Base-by-base conservation (phyloP, 2,888 invertebrate species). In the Oscheius sp. region DNA sequence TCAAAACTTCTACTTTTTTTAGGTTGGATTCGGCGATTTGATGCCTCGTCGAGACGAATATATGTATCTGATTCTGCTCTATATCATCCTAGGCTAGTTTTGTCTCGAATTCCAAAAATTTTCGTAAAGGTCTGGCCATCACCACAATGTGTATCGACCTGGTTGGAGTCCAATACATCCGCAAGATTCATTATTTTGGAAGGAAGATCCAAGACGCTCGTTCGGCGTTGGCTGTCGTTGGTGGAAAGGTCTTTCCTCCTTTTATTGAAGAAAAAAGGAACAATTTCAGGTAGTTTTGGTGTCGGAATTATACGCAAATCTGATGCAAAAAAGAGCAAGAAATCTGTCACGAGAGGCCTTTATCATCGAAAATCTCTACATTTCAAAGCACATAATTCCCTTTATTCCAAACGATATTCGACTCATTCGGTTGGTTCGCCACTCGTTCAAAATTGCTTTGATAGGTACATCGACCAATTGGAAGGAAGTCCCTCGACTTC, bases 91-190 rank as follows among this genome's bases (percentile, higher is more conserved):
- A 39, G 86, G 84, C 82, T 27, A 37, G 72, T 45, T 20, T 52
- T 5, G 20, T 33, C 33, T 33, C 29, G 4, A 55, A 29, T 8
- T 6, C 27, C 27, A 17, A 15, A 15, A 4, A 3, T 45, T 67
- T 83, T 31, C 50, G n/a, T n/a, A n/a, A n/a, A 81, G 85, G 86
- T 5, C 74, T 86, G 37, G 85, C 86, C 12, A 87, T 86, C 48
- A 86, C 86, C 8, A 86, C 86, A 25, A 86, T 86, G 86, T 87
- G 86, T 72, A 87, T 86, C 65, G 84, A 84, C 61, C 76, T 86
- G 46, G 86, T 87, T 45, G 86, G 86, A 25, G 82, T 87, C 27
- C 86, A 86, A 69, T 86, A 86, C 72, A 86, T 86, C 50, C 71
- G 85, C 25, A 87, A 86, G 71, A 87, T 86, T 61, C 86, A 87